A percentile compares a stretch with the other conserved stretches of the same genome.
Conservation (phyloP, 2,888 invertebrate genomes). For the Bombylius major region DNA sequence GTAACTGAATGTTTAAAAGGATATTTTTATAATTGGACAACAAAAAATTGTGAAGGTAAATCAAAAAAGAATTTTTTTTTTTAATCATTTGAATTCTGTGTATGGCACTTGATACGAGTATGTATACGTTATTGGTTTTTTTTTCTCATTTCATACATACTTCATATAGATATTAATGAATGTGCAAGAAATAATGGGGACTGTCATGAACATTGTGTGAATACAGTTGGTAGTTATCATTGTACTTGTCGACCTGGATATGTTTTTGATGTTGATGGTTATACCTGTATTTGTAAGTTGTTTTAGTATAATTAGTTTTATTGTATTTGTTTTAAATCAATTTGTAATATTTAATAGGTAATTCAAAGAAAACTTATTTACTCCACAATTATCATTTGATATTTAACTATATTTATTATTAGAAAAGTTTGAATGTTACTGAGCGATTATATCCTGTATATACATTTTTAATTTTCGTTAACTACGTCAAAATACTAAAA, state of each 20-base stretch:
- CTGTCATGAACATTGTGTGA: conserved; percentile 17
- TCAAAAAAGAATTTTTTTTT: neutral
- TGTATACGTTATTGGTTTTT: neutral
- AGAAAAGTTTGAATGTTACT: no score
- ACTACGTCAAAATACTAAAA: no score
- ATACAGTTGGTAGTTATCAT: conserved; percentile 21
- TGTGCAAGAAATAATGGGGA: conserved; percentile 13
- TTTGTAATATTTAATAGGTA: no score
- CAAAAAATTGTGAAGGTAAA: conserved; percentile 15
- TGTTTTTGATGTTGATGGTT: conserved; percentile 18
- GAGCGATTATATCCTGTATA: no score
- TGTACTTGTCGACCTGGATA: conserved; percentile 31
- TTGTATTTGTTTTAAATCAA: no score
- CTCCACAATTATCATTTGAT: no score
- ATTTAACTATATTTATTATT: no score
- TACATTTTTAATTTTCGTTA: no score
- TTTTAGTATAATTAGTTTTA: no score
- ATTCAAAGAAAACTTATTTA: no score
- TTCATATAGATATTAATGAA: conserved; percentile 10
- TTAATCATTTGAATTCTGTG: neutral
- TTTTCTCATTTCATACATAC: neutral
- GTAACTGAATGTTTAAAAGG: conserved; percentile 13
- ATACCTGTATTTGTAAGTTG: conserved; percentile 17
- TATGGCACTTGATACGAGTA: no score
- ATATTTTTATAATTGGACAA: conserved; percentile 13